Percentiles rank a stretch among this genome's conserved stretches.
These are phyloP conservation scores for Anoura caudifer DNA, from an alignment of 2,113 vertebrate genomes.

Conservation along the genomic window DNA sequence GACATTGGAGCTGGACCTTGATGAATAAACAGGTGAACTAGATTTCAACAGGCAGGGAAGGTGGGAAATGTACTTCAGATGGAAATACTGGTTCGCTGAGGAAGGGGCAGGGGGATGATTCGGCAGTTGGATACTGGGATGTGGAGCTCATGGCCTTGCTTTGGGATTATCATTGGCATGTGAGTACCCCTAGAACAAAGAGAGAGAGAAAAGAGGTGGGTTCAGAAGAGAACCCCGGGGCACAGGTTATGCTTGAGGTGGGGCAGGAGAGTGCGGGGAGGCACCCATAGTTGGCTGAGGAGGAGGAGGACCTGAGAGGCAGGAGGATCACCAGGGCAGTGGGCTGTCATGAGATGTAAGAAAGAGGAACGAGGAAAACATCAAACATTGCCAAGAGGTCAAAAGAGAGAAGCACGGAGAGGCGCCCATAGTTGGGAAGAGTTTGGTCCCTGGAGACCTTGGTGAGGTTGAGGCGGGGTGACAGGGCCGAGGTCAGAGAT, in stretches of 20 bases:
- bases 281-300: background rate
- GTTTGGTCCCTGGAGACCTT: background rate
- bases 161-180: background rate
- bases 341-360: background rate
- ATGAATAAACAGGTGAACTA: background rate
- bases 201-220: background rate
- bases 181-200: background rate
- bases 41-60: background rate
- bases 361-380: background rate
- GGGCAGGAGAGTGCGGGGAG: too few relatives aligned
- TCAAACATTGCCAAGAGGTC: background rate
- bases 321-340: background rate
- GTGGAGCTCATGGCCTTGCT: background rate
- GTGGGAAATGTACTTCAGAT: background rate
- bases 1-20: background rate
- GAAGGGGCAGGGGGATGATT: background rate
- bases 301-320: background rate
- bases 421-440: background rate
- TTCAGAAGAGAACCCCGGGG: background rate
- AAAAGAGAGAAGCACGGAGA: background rate
- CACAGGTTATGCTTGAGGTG: background rate
- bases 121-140: background rate
- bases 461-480: background rate
- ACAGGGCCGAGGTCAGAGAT: background rate
- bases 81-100: background rate